Base-by-base conservation (phyloP, 2,113 vertebrate species). In the Chionomys nivalis region DNA sequence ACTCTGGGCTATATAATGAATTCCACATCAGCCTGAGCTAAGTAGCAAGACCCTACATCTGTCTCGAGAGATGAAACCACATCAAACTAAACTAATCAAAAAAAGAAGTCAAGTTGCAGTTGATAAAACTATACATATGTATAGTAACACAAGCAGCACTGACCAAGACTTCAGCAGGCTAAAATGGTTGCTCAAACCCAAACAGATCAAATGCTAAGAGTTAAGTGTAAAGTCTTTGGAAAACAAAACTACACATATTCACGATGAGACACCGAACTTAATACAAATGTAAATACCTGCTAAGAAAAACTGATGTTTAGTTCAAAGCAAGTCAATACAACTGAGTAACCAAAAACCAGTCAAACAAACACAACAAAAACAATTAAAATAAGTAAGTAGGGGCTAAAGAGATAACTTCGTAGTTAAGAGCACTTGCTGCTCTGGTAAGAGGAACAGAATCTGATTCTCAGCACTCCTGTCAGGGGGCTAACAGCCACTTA, bases 231-330 rank as follows among this genome's bases (percentile, higher is more conserved):
- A 81, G 55, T 75, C 73, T 88, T 91, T 63, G 75, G 23, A 55
- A 95, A 96, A 93, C 70, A 79, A 78, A 89, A 70, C 58, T 44
- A 36, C 13, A 93, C 21, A 95, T 75, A 23, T 89, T 91, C 42
- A 68, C 61, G 39, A 75, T 93, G 26, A 94, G 58, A 89, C 36
- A 89, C 14, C 23, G 73, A 33, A 68, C 24, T 82, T 87, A 93
- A 23, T 39, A 92, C 82, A 0, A 88, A 93, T 44, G 63, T 73
- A 44, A 97, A 73, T 31, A 93, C 23, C 49, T 73, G 36, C 28
- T n/a, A 97, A 93, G 42, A 13, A 91, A 94, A 96, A 93, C 0
- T 73, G 63, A 87, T 16, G 7, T 39, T 65, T 79, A 70, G 31
- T 39, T 75, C 70, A 91, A 85, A 81, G 87, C 17, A 26, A 94